These are phyloP conservation scores for Hydractinia echinata DNA, from an alignment of 30 jellyfish, hydroid and myxozoan species.

Conservation along the genomic window DNA sequence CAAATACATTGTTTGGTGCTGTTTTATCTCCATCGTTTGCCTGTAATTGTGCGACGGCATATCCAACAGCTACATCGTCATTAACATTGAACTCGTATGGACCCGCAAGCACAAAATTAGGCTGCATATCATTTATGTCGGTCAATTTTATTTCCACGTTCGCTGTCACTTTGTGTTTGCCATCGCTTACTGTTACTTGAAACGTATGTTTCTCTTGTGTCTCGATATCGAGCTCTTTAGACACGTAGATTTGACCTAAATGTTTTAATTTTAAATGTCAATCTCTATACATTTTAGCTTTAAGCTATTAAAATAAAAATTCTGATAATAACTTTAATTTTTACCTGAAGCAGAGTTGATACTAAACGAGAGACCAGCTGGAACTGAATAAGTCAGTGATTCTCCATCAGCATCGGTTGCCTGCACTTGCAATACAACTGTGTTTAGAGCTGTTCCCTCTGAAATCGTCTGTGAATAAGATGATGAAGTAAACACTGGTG, in stretches of 20 bases:
- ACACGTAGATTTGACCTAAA: slow-evolving; percentile 10
- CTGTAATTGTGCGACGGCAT: background rate
- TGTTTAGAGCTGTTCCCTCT: slow-evolving; percentile 40
- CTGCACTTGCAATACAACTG: slow-evolving; percentile 44
- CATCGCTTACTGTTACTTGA: slow-evolving; percentile 59
- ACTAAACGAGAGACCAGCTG: slow-evolving; percentile 13
- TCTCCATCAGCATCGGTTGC: slow-evolving; percentile 60
- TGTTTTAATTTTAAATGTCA: background rate
- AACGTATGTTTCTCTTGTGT: slow-evolving; percentile 31
- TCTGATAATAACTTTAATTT: background rate
- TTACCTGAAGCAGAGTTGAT: slow-evolving; percentile 10
- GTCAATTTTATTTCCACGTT: slow-evolving; percentile 34
- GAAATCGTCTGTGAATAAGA: slow-evolving; percentile 28
- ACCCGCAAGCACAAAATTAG: slow-evolving; percentile 35
- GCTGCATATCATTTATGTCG: slow-evolving; percentile 71
- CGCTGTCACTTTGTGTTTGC: slow-evolving; percentile 32
- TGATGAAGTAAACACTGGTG: slow-evolving; percentile 41
- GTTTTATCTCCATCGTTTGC: slow-evolving; percentile 34
- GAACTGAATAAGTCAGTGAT: slow-evolving; percentile 7
- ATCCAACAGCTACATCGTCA: background rate
- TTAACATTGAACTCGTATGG: background rate
- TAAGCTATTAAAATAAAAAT: background rate
- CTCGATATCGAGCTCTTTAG: slow-evolving; percentile 57
- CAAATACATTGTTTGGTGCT: slow-evolving; percentile 38
- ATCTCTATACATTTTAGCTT: no score